Evolutionary conservation across 92 coral and sea anemone species (phyloP), one percentile per base, ranked within the genome.

Genomic region (Phenganax stokvisi): DNA sequence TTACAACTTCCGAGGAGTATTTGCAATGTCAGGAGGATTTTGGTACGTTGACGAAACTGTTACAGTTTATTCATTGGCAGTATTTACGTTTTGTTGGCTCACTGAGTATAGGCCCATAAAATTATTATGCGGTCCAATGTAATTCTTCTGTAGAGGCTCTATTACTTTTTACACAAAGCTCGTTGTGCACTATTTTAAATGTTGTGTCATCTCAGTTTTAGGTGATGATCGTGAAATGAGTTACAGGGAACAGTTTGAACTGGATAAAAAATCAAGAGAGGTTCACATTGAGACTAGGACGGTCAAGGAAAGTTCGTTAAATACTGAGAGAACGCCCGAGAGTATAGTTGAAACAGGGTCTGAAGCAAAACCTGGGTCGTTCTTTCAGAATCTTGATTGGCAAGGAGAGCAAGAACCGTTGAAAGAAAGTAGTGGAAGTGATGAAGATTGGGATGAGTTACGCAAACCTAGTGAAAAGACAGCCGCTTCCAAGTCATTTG

Each of bases 21-120:
- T 80, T 96, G 53, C 97, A 91, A 67, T 96, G 99, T 56, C 99
- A 96, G 87, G 99, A 96, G 56, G 99, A 96, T 72, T 96, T 96
- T 86, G 99, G 99, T 96, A 76, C 53, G 92, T 83, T 56, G 12
- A 27, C 28, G 15, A 0, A 17, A 8, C 55, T 11, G 3, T 15
- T 0, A 12, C 13, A 20, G 13, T 29, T 68, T 16, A 15, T 29
- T 9, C 7, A 8, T 68, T 68, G 51, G 2, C 54, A 59, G n/a
- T 13, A 59, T 7, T 25, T 13, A 13, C 2, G 3, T 59, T 13
- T 59, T 13, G 65, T 25, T 13, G 65, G n/a, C 65, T 59, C 4
- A 59, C 7, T 13, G n/a, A 59, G 65, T 59, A 59, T 59, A 25
- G 27, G 16, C 65, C n/a, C 65, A 59, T 1, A 59, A 59, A 13